Conservation (phyloP, 2,888 invertebrate genomes). For the Acanthosoma haemorrhoidale region DNA sequence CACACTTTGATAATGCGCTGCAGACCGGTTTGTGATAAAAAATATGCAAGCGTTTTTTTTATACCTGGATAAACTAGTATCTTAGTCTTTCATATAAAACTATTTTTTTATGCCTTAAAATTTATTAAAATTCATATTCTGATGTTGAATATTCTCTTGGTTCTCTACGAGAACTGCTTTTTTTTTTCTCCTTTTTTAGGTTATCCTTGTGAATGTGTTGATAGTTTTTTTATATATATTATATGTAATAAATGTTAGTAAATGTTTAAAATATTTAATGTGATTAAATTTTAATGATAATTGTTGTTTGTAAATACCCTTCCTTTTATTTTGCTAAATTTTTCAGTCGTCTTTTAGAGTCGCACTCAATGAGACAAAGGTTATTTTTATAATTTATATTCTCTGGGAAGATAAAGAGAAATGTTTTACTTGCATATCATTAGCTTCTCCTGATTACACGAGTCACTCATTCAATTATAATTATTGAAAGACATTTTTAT, state of each 20-base stretch:
- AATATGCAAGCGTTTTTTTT: neutral
- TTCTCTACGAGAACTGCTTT: neutral
- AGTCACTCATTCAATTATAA: no score
- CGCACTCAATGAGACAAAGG: no score
- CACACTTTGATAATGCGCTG: neutral
- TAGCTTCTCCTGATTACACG: no score
- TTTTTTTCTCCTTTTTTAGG: neutral
- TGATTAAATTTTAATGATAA: conserved; percentile 7
- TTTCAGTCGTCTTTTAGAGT: no score
- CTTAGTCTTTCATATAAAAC: conserved; percentile 16
- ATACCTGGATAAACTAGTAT: conserved; percentile 7
- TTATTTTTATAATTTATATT: no score
- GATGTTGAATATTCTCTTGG: neutral
- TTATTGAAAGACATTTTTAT: no score
- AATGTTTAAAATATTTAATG: conserved; percentile 9
- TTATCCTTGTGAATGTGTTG: neutral
- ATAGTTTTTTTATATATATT: conserved; percentile 8
- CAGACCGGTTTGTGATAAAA: conserved; percentile 9
- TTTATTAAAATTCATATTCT: conserved; percentile 1
- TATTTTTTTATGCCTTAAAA: conserved; percentile 17
- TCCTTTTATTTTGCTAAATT: no score
- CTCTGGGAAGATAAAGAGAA: no score
- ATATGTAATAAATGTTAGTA: conserved; percentile 7
- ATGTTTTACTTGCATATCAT: no score
- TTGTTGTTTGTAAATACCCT: no score